Base-by-base conservation (phyloP, 2,797 vertebrate species). In the Lacerta agilis region DNA sequence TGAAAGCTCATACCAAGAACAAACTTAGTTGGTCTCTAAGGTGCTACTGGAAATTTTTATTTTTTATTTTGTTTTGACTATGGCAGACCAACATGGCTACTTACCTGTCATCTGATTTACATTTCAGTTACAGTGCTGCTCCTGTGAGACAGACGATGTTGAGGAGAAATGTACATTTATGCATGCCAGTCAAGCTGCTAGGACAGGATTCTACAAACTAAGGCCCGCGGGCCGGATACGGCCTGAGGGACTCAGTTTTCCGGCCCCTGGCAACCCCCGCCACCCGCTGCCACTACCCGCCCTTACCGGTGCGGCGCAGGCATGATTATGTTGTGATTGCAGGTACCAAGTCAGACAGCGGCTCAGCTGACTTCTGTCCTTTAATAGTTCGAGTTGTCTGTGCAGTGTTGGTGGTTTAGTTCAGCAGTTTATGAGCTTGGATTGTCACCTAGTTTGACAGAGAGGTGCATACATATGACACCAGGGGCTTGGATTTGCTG, bases 151-250 rank as follows among this genome's bases (percentile, higher is more conserved):
- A 38, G 81, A 72, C 73, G 79, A 82, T 76, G 43, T n/a, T 20
- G 79, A 93, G 49, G 8, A 11, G 0, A 80, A 86, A 81, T 79
- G 3, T 45, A 27, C 8, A 0, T 82, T 91, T 29, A 10, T 45
- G 86, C 7, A 0, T 93, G 88, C 41, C 73, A 89, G 72, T 86
- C 81, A 80, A 82, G 38, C 89, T 91, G 79, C 79, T 92, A 25
- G 0, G 29, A 25, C 33, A n/a, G n/a, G n/a, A n/a, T n/a, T n/a
- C n/a, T n/a, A n/a, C n/a, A 33, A 33, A 33, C 2, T 33, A 33
- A 33, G 33, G 33, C 33, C 33, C 33, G 33, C 33, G 33, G 33
- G 33, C 33, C 33, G 2, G 33, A 33, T 33, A 33, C 33, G 33
- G 33, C 33, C 33, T 33, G 33, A 33, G 33, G 33, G 33, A 33